phyloP scores from a whole-genome alignment of 2,888 invertebrate genomes.

The Oithona nana region DNA sequence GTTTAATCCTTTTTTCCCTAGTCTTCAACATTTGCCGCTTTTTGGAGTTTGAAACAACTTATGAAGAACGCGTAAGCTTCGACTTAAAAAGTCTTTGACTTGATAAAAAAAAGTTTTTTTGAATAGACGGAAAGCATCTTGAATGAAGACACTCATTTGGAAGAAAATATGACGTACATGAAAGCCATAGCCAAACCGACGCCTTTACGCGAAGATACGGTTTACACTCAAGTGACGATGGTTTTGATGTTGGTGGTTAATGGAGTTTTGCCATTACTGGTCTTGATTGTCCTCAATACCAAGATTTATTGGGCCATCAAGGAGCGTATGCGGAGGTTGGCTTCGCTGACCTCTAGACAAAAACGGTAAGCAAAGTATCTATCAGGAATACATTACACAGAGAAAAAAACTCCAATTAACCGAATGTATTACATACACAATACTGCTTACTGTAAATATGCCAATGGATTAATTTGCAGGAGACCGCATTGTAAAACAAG shows the following conservation, averaged over 20 bases:
- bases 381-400: background rate
- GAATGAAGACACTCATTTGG: background rate
- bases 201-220: background rate
- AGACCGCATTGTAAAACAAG: too few species aligned
- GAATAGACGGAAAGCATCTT: background rate
- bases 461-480: too few species aligned
- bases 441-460: too few species aligned
- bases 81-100: too few species aligned
- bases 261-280: background rate
- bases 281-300: background rate
- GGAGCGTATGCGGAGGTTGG: background rate
- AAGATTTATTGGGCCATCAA: background rate
- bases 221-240: constrained; percentile 1
- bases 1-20: background rate
- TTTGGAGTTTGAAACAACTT: constrained; percentile 6
- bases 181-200: background rate
- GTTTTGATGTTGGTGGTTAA: background rate
- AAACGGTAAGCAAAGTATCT: background rate
- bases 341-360: background rate
- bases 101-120: background rate
- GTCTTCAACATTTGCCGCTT: constrained; percentile 2
- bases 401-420: too few species aligned
- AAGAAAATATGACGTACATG: background rate
- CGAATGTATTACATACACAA: too few species aligned
- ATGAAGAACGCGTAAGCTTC: background rate